Evolutionary conservation across 1,140 invertebrate genomes (phyloP).

Genomic region (Camponotus pennsylvanicus): DNA sequence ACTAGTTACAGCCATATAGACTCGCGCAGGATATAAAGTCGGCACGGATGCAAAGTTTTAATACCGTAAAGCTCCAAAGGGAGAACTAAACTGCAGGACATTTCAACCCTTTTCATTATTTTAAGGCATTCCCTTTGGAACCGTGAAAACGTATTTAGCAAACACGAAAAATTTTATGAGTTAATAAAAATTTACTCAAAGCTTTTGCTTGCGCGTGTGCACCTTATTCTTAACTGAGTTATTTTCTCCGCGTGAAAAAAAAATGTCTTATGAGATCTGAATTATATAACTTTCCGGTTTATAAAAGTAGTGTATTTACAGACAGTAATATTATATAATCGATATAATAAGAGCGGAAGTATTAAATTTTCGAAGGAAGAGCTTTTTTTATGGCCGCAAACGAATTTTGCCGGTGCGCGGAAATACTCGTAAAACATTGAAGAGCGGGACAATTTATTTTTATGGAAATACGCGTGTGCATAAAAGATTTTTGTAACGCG

Average conservation of each 20-base stretch:
- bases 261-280: neutral
- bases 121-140: conserved; percentile 29
- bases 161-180: conserved; percentile 44
- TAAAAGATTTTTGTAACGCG: conserved; percentile 56
- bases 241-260: neutral
- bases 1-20: conserved; percentile 18
- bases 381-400: conserved; percentile 18
- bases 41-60: conserved; percentile 34
- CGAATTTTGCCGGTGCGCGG: conserved; percentile 4
- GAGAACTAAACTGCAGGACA: conserved; percentile 37
- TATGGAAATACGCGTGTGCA: conserved; percentile 52
- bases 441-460: conserved; percentile 52
- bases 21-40: conserved; percentile 8
- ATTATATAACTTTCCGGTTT: neutral
- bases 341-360: conserved; percentile 3
- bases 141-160: conserved; percentile 44
- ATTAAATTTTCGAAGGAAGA: conserved; percentile 18
- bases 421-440: conserved; percentile 51
- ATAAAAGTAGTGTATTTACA: conserved; percentile 14
- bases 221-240: neutral
- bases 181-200: conserved; percentile 51
- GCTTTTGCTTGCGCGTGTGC: neutral
- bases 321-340: neutral
- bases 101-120: conserved; percentile 41
- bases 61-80: conserved; percentile 34